Evolutionary conservation across 2,888 invertebrate genomes (phyloP), one percentile per base, ranked within the genome.

Genomic region (Troides helena): DNA sequence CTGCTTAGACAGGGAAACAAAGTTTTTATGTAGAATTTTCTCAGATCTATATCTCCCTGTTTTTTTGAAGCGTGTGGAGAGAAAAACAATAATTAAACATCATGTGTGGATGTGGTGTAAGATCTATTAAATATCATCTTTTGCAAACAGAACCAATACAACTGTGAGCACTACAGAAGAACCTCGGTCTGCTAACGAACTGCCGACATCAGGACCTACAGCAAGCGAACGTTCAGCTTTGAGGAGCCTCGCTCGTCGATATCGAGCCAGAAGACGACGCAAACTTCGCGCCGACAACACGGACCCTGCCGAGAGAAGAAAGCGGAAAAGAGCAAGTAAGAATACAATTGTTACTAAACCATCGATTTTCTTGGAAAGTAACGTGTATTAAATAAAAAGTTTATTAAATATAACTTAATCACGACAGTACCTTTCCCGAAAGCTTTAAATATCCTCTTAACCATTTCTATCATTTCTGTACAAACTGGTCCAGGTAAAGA

Each of bases 191-290:
- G 93, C 94, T 12, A 94, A 94, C 78, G 93, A 94, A 77, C 86
- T 95, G 64, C 94, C 95, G 5, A 94, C 95, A 64, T 94, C 95
- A 58, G 94, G 95, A 74, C 96, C 95, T 77, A 94, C 95, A 58
- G 95, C 95, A 60, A 87, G 89, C 75, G 89, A 91, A 78, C 81
- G 90, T 53, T 91, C 92, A 7, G 94, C 96, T 69, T 87, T 96
- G 78, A 95, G 95, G 81, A 95, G 95, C 83, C 94, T 96, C 76
- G 95, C 95, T 64, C 94, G 95, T 74, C 94, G 95, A 71, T 96
- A 96, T 85, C 86, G 94, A 61, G 93, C 92, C 69, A 80, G 90
- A 71, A 82, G 89, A 69, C 87, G 92, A 71, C 89, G 92, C 77
- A 90, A 92, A 83, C 81, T 88, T 72, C 87, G 90, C 50, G 89